phyloP scores from a whole-genome alignment of 2,797 vertebrate genomes.

The Neopelma chrysocephalum region DNA sequence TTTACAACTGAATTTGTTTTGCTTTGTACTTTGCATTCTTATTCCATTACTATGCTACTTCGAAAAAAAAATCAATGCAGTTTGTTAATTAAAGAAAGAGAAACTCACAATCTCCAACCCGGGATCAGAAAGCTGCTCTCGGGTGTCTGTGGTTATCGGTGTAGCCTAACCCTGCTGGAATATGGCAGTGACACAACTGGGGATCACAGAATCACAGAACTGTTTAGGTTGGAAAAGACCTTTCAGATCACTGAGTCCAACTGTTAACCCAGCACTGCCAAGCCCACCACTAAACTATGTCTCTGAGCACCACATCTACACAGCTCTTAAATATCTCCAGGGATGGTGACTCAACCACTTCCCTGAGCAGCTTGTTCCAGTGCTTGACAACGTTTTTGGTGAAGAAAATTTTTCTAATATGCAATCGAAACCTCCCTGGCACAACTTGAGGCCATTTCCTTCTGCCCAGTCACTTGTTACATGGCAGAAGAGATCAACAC shows the following conservation, averaged over 20 bases:
- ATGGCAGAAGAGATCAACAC: not conserved
- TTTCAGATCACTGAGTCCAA: not conserved
- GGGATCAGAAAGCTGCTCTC: accelerated
- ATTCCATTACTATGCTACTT: not conserved
- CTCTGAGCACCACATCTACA: not conserved
- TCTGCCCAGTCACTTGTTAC: not conserved
- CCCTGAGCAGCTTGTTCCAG: not conserved
- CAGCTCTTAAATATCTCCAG: not conserved
- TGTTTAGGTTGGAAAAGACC: not conserved
- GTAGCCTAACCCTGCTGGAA: not conserved
- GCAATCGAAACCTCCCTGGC: not conserved
- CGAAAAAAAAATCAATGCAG: not conserved
- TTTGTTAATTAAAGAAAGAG: not conserved
- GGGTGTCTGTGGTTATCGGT: accelerated
- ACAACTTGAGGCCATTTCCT: not conserved
- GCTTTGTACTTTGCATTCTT: not conserved
- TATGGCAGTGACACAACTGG: not conserved
- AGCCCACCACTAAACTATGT: not conserved
- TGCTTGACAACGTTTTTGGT: not conserved
- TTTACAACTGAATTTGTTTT: not conserved
- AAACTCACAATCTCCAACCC: not conserved
- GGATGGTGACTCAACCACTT: not conserved
- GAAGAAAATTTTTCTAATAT: not conserved
- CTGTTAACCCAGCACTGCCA: not conserved
- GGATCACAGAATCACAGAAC: not conserved